These are phyloP conservation scores for Kryptolebias ocellatus DNA, from an alignment of 2,797 vertebrate species.

Conservation along the genomic window DNA sequence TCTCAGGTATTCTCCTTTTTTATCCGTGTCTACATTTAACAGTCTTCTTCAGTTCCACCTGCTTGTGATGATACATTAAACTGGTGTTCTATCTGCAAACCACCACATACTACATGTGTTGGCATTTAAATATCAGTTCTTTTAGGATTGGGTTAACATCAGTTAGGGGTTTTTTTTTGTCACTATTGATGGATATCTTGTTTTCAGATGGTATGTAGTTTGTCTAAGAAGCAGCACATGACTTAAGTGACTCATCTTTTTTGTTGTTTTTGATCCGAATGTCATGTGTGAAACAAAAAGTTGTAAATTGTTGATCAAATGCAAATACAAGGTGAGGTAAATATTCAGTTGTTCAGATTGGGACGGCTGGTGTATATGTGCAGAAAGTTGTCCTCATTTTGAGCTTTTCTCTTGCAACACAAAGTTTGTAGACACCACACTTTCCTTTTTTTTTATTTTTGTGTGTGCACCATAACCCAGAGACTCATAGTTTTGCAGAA, in stretches of 20 bases:
- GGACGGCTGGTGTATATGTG: no score
- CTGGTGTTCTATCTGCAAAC: no score
- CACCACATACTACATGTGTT: neutral
- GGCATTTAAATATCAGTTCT: neutral
- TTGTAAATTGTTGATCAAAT: no score
- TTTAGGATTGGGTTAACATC: neutral
- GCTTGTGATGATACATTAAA: neutral
- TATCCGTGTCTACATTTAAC: neutral
- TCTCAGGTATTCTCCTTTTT: constrained; percentile 70
- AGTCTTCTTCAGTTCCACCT: neutral
- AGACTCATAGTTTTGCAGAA: neutral
- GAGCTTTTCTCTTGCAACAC: no score
- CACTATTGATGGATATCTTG: neutral
- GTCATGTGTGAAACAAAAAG: no score
- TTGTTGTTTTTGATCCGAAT: neutral
- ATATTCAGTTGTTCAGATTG: no score
- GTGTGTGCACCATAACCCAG: neutral
- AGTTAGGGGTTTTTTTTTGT: neutral
- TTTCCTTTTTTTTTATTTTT: neutral
- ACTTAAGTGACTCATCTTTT: neutral
- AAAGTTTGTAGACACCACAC: no score
- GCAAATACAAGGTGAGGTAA: no score
- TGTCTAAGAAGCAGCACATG: neutral
- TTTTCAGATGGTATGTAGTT: neutral
- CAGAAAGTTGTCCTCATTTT: no score